Evolutionary conservation across 1,140 invertebrate species (phyloP).

Genomic region (Ephestia elutella): DNA sequence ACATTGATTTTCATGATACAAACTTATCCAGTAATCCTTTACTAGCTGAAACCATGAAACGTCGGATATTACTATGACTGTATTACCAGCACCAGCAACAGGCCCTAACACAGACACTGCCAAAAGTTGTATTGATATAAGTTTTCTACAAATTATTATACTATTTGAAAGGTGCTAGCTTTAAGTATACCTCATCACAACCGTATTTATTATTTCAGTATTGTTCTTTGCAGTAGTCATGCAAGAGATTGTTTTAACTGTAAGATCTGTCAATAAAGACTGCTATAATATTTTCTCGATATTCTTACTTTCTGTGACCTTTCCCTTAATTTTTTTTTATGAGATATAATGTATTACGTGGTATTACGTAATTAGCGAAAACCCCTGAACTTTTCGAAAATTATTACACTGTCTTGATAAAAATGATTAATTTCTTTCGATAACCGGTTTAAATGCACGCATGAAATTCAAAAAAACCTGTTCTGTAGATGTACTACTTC

Average conservation of each 20-base stretch:
- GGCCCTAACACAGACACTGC: conserved; percentile 15
- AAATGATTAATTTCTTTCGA: not conserved
- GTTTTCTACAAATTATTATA: conserved; percentile 15
- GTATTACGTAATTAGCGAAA: too few species aligned
- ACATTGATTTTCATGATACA: too few species aligned
- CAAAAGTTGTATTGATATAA: not conserved
- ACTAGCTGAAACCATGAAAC: too few species aligned
- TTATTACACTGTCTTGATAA: not conserved
- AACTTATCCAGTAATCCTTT: too few species aligned
- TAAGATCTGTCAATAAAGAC: conserved; percentile 59
- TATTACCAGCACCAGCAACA: not conserved
- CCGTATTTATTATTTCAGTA: conserved; percentile 57
- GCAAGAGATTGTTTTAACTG: conserved; percentile 27
- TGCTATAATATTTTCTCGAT: conserved; percentile 31
- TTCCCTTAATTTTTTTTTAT: conserved; percentile 10
- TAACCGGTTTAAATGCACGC: not conserved
- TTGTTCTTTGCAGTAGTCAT: conserved; percentile 26
- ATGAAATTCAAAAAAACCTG: too few species aligned
- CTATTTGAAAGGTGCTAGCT: conserved; percentile 24
- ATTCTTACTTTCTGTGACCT: conserved; percentile 15
- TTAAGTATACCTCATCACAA: conserved; percentile 51
- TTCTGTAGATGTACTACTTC: too few species aligned
- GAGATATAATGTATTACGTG: too few species aligned
- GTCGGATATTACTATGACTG: too few species aligned
- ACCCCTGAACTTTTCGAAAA: too few species aligned